Percentiles rank a stretch among this genome's conserved stretches.
Evolutionary conservation across 1,140 invertebrate genomes (phyloP).

Genomic region (Achroia grisella): DNA sequence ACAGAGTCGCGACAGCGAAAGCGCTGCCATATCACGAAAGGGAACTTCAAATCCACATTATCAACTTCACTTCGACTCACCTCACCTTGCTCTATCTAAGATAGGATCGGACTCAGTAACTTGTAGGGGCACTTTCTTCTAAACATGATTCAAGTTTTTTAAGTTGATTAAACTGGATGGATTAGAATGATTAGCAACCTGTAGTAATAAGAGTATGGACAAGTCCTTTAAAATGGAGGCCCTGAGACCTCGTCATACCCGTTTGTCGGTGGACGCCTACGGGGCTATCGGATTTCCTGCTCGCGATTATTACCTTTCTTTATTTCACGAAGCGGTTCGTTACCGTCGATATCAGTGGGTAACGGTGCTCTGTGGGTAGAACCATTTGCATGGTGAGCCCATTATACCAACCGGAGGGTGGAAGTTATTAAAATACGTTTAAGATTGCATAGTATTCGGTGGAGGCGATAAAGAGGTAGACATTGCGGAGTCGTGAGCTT

Average conservation of each 20-base stretch:
- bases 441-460: conserved; percentile 48
- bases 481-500: conserved; percentile 56
- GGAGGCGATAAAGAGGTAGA: conserved; percentile 53
- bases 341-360: conserved; percentile 42
- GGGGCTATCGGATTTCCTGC: conserved; percentile 54
- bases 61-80: conserved; percentile 32
- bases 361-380: conserved; percentile 44
- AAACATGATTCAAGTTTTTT: conserved; percentile 39
- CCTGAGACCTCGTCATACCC: conserved; percentile 14
- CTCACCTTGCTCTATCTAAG: conserved; percentile 32
- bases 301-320: conserved; percentile 55
- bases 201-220: conserved; percentile 12
- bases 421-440: conserved; percentile 64
- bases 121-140: conserved; percentile 50
- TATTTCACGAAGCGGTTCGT: conserved; percentile 50
- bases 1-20: conserved; percentile 54
- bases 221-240: conserved; percentile 11
- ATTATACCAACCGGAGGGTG: conserved; percentile 44
- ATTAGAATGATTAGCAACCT: conserved; percentile 22
- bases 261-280: conserved; percentile 13
- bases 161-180: conserved; percentile 16
- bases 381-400: conserved; percentile 57
- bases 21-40: conserved; percentile 58
- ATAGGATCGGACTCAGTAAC: conserved; percentile 30
- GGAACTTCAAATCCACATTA: conserved; percentile 47